Evolutionary conservation across 2,888 invertebrate genomes (phyloP), one percentile per base, ranked within the genome.

Genomic region (Listrodromus nycthemerus): DNA sequence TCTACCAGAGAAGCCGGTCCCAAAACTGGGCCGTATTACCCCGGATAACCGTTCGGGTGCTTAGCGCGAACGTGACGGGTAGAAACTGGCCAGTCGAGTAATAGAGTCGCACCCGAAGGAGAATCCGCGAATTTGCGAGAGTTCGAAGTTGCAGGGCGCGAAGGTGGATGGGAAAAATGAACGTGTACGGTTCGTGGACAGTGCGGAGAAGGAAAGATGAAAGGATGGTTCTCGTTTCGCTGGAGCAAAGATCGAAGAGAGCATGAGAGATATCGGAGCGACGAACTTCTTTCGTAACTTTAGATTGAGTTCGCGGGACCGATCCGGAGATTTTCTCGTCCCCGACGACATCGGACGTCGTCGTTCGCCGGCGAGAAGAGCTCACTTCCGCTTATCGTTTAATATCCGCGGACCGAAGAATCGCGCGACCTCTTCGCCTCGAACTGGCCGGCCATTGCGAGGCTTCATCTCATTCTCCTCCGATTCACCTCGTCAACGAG

Each of bases 301-400:
- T 91, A 90, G 90, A 91, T 91, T 91, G 90, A 90, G 91, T 91
- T 90, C 88, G 88, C 90, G 89, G 30, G 87, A 86, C 83, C 77
- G 82, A 84, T 77, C 79, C 61, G 16, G 33, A 33, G 69, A 61
- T 67, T 13, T 33, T 61, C 48, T n/a, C 33, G 63, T 45, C 48
- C 58, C 8, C 69, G 69, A 55, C 27, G 27, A 24, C 58, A 27
- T 61, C 81, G 80, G 58, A 61, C 27, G 58, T 50, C 61, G 69
- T 41, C 70, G 48, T 76, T 70, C 71, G 75, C 65, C 80, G 76
- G 50, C 78, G 69, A 55, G 55, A 74, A 82, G 70, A 74, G 80
- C 83, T 83, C 80, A 74, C 61, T 80, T 82, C 80, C 83, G 86
- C 87, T 90, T 90, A 90, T 89, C 90, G 86, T 88, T 89, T 90